Evolutionary conservation across 1,140 invertebrate genomes (phyloP).

Genomic region (Macrobrachium rosenbergii): DNA sequence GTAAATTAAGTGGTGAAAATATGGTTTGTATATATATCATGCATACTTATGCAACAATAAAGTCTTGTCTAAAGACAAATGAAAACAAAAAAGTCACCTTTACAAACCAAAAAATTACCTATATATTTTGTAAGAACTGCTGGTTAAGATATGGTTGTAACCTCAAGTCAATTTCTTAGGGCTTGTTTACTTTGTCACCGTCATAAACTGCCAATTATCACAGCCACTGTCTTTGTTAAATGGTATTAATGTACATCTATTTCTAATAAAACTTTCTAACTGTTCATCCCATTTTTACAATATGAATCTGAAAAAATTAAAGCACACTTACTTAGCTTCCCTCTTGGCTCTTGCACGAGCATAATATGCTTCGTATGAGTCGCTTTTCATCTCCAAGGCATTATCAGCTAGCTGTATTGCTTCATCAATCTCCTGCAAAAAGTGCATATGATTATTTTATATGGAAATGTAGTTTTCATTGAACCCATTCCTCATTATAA

Average conservation of each 20-base stretch:
- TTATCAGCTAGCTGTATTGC: constrained; percentile 89
- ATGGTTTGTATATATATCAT: too few species aligned
- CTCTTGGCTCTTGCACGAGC: constrained; percentile 88
- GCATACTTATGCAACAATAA: too few species aligned
- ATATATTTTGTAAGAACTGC: too few species aligned
- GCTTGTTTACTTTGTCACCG: too few species aligned
- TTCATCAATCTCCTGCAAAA: constrained; percentile 71
- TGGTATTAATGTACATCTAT: not conserved
- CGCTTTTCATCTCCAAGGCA: constrained; percentile 84
- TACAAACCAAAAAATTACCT: too few species aligned
- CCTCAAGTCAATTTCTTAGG: too few species aligned
- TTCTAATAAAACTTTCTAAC: not conserved
- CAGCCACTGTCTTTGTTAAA: not conserved
- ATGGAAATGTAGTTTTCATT: not conserved
- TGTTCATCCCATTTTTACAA: not conserved
- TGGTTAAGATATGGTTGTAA: too few species aligned
- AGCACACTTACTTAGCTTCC: constrained; percentile 75
- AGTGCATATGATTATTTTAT: not conserved
- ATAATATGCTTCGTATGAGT: constrained; percentile 94
- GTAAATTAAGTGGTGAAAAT: too few species aligned
- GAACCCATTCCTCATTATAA: not conserved
- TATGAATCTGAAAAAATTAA: not conserved
- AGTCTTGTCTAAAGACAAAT: too few species aligned
- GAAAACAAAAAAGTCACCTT: too few species aligned
- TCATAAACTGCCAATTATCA: not conserved